Evolutionary conservation across 2,113 vertebrate genomes (phyloP).

Genomic region (Jacana jacana): DNA sequence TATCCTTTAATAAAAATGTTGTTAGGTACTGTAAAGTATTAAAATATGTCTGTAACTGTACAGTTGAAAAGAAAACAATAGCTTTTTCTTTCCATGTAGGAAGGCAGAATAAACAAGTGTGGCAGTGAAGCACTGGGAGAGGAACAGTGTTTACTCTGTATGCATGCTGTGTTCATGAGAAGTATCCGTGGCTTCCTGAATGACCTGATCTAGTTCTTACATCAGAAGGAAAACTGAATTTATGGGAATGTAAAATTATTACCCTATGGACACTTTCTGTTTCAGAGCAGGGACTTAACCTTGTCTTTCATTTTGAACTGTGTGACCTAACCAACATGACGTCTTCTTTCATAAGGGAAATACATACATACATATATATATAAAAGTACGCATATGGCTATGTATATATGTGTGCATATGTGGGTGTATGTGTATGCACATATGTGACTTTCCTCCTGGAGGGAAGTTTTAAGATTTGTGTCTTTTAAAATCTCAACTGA

Average conservation of each 20-base stretch:
- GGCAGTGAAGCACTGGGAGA: not conserved
- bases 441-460: not conserved
- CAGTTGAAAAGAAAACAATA: not conserved
- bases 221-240: not conserved
- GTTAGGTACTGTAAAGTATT: not conserved
- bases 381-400: not conserved
- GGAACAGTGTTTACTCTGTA: not conserved
- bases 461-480: not conserved
- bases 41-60: not conserved
- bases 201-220: not conserved
- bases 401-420: not conserved
- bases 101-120: not conserved
- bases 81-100: not conserved
- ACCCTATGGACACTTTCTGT: not conserved
- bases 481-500: not conserved
- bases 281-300: not conserved
- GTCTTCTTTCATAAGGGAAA: not conserved
- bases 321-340: not conserved
- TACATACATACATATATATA: too few species aligned
- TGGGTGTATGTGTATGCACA: not conserved
- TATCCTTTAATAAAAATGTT: not conserved
- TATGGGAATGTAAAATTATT: not conserved
- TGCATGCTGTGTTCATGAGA: accelerated
- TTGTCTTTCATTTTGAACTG: not conserved
- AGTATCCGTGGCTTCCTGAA: not conserved